Base-by-base conservation (phyloP, 2,113 vertebrate species). In the Tetrax tetrax region DNA sequence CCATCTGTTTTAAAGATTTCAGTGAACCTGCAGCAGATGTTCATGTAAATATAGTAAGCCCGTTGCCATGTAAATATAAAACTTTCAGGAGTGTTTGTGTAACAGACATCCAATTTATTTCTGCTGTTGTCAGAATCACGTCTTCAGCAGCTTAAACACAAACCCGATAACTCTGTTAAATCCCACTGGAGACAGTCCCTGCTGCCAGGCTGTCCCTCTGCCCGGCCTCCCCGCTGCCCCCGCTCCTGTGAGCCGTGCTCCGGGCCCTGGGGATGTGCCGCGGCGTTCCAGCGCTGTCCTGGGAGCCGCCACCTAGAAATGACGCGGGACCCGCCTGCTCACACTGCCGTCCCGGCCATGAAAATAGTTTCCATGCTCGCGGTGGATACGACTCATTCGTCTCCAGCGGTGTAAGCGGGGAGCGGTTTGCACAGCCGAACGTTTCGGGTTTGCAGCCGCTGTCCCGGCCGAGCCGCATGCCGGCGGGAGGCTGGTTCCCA, bases 11-110 rank as follows among this genome's bases (percentile, higher is more conserved):
- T 94, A 94, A 98, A 95, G 93, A 92, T 97, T 97, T 91, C 64
- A 78, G 92, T 84, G 95, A 98, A 98, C 98, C 97, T 98, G 94
- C 85, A 91, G 96, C 98, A 98, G 98, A 98, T 98, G 98, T 98
- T 98, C 98, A 89, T 98, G 97, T 95, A 98, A 98, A 97, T 98
- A 94, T 95, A 97, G 97, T 96, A 96, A 97, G 97, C 84, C 47
- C n/a, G 75, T 97, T 98, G 95, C 95, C 96, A 95, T 95, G 96
- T 96, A 96, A 97, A 96, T 97, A 96, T 33, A 95, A 94, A 74
- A 90, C 96, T 97, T 97, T 94, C 84, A 86, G 95, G 75, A 93
- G 76, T 88, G 83, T 85, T 96, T 96, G 22, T 88, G 45, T 78
- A 96, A 77, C 69, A 95, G 75, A 43, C 88, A 89, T 64, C 80